Evolutionary conservation across 2,113 vertebrate genomes (phyloP).

Genomic region (Entosphenus tridentatus): DNA sequence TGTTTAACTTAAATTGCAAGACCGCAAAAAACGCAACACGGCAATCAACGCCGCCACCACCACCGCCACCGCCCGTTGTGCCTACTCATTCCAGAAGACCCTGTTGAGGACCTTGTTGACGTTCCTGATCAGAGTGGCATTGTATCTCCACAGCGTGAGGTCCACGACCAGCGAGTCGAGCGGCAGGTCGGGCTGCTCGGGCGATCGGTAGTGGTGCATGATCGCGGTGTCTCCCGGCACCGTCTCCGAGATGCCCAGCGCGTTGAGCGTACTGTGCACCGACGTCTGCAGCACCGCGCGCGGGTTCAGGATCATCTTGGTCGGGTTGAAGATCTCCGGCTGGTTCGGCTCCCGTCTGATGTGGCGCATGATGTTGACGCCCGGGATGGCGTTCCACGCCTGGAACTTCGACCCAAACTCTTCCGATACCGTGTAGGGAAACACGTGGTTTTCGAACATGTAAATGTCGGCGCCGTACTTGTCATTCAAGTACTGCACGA

Average conservation of each 20-base stretch:
- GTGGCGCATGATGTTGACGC: slow-evolving; percentile 11
- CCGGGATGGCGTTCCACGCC: not conserved
- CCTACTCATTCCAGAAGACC: accelerated
- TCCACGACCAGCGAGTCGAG: slow-evolving; percentile 16
- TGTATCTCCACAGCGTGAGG: slow-evolving; percentile 15
- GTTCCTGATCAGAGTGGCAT: slow-evolving; percentile 14
- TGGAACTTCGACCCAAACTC: too few species aligned
- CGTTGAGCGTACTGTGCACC: slow-evolving; percentile 15
- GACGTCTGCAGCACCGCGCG: slow-evolving; percentile 21
- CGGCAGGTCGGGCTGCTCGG: slow-evolving; percentile 14
- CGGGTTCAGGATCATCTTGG: slow-evolving; percentile 22
- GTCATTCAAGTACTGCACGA: slow-evolving; percentile 7
- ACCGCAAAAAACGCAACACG: too few species aligned
- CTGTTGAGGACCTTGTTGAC: slow-evolving; percentile 16
- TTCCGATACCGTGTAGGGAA: not conserved
- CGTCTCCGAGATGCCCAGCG: slow-evolving; percentile 8
- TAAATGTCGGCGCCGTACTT: slow-evolving; percentile 9
- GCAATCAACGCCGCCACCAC: too few species aligned
- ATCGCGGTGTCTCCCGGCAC: slow-evolving; percentile 17
- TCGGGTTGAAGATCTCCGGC: slow-evolving; percentile 12
- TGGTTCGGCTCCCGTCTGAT: slow-evolving; percentile 11
- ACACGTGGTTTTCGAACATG: slow-evolving; percentile 8
- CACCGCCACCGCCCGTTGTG: too few species aligned
- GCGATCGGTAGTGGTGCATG: slow-evolving; percentile 17
- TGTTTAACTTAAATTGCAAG: too few species aligned